These are phyloP conservation scores for Paraescarpia echinospica DNA, from an alignment of 1,140 invertebrate genomes.

Conservation along the genomic window DNA sequence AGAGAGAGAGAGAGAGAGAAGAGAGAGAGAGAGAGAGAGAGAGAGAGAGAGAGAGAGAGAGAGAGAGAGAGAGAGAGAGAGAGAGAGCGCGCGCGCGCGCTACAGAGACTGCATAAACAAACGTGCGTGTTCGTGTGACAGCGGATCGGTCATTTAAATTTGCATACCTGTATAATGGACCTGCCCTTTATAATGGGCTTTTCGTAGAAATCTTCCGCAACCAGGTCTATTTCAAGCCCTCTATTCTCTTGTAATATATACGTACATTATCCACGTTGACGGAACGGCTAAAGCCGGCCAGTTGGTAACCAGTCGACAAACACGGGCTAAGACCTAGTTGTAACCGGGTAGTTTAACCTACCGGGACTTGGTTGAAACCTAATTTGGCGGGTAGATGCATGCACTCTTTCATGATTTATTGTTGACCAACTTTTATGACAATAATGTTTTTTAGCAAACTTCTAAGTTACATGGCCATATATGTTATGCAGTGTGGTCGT, in stretches of 20 bases:
- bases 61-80: neutral
- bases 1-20: neutral
- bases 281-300: too few relatives aligned
- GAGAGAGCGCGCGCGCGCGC: neutral
- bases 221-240: neutral
- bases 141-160: neutral
- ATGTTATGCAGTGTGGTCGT: too few relatives aligned
- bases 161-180: neutral
- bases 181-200: neutral
- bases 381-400: too few relatives aligned
- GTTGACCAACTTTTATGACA: too few relatives aligned
- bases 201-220: neutral
- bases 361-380: too few relatives aligned
- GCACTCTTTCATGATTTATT: too few relatives aligned
- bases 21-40: neutral
- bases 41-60: neutral
- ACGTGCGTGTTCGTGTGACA: neutral
- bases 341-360: too few relatives aligned
- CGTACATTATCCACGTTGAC: neutral
- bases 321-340: too few relatives aligned
- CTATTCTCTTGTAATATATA: neutral
- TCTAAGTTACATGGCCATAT: too few relatives aligned
- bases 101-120: neutral
- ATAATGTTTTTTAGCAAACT: too few relatives aligned
- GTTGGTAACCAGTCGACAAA: too few relatives aligned